Percentiles rank a stretch among this genome's conserved stretches.
Conservation (phyloP, 1,140 invertebrate genomes). For the Globodera ellingtonae region DNA sequence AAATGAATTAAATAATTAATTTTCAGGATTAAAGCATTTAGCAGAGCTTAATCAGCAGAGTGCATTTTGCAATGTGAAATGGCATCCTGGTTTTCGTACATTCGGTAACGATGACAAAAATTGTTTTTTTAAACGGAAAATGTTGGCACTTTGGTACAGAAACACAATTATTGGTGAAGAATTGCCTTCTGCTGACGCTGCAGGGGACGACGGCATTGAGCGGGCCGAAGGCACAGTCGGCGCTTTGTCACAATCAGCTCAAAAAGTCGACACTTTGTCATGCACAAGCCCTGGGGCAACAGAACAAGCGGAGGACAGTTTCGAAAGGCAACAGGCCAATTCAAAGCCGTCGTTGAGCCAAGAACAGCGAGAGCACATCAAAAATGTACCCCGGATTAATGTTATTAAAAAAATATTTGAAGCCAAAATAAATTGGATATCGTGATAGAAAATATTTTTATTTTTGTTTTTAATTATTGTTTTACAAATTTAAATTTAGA, state of each 20-base stretch:
- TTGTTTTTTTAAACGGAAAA: background rate
- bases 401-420: background rate
- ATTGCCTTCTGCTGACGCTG: background rate
- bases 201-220: background rate
- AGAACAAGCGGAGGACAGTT: background rate
- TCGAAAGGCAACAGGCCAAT: background rate
- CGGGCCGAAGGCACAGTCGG: background rate
- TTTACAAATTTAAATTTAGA: slow-evolving; percentile 5
- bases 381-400: slow-evolving; percentile 27
- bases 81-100: slow-evolving; percentile 35
- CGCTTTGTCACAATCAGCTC: background rate
- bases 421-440: background rate
- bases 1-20: no score
- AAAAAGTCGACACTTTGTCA: background rate
- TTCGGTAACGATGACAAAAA: slow-evolving; percentile 14
- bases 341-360: slow-evolving; percentile 32
- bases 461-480: background rate
- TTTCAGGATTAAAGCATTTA: background rate
- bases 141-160: slow-evolving; percentile 4
- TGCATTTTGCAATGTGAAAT: background rate
- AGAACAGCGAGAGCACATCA: slow-evolving; percentile 41
- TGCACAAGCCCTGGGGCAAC: no score
- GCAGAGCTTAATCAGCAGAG: no score
- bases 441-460: background rate
- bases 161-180: slow-evolving; percentile 30